Evolutionary conservation across 2,888 invertebrate species (phyloP), one percentile per base, ranked within the genome.

Genomic region (Drosophila vallismaia): DNA sequence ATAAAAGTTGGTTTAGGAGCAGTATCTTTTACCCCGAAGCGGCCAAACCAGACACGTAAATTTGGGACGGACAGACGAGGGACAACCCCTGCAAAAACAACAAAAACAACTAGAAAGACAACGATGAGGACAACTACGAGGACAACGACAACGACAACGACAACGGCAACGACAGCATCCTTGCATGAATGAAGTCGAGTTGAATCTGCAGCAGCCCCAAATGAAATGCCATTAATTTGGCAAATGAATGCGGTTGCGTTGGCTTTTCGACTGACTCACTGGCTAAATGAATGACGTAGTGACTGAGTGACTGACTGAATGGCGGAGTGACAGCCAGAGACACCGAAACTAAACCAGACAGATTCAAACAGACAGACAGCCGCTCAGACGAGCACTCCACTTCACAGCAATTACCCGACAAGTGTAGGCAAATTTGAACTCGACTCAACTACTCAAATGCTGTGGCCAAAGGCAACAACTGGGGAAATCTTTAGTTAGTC

Each of bases 191-290:
- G 86, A 79, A 88, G 67, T 44, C 67, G 67, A 66, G 63, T 50
- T 36, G 66, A 29, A 67, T 44, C 63, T 45, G 44, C 33, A 28
- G 44, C 69, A 53, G 53, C 69, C 78, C 81, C 87, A 88, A 87
- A 88, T 85, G 88, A 85, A 88, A 88, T 86, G 88, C 79, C 88
- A 85, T 85, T 85, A 85, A 85, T 85, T 85, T 88, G 88, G 87
- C 87, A 85, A 81, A 85, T 85, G 88, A 88, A 87, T 85, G 84
- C 74, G 84, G 84, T 85, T 88, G 74, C 73, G 76, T 75, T 57
- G 74, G 51, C 58, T 62, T 57, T 64, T 62, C 45, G 49, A 66
- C 55, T 40, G 38, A 68, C 53, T 70, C 53, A 63, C 45, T 45
- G 40, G 48, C 45, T 49, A 19, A 62, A 42, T 42, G 44, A 24